Conservation (phyloP, 2,797 vertebrate genomes). For the Syncerus caffer region DNA sequence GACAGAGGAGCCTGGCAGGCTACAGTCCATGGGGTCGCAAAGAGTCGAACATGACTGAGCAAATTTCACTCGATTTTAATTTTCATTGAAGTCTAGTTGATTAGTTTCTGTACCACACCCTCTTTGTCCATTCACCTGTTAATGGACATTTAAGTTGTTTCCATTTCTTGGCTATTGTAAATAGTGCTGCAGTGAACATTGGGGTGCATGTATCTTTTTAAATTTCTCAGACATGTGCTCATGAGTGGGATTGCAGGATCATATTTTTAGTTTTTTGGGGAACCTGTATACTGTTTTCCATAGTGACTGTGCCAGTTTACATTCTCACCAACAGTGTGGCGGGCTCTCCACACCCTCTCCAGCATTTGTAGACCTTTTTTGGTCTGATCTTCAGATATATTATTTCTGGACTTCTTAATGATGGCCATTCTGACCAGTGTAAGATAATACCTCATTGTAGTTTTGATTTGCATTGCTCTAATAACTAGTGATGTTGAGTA, state of each 20-base stretch:
- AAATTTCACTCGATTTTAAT: neutral
- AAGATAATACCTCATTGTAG: neutral
- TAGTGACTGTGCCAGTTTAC: neutral
- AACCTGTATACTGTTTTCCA: neutral
- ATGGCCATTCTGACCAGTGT: neutral
- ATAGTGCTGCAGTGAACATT: neutral
- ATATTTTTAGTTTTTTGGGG: neutral
- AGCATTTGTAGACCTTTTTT: neutral
- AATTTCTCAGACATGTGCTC: neutral
- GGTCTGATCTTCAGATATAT: neutral
- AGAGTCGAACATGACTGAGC: neutral
- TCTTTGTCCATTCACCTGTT: neutral
- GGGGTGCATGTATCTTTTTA: neutral
- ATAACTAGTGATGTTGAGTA: neutral
- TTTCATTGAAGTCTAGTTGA: neutral
- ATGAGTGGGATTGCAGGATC: neutral
- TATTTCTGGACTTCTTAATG: neutral
- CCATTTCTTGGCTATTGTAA: neutral
- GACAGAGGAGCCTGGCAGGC: neutral
- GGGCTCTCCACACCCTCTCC: neutral
- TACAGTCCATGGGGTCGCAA: neutral
- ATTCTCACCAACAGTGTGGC: neutral
- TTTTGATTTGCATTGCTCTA: neutral
- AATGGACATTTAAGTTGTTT: neutral
- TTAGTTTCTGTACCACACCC: neutral